These are phyloP conservation scores for Neodontobutis hainanensis DNA, from an alignment of 2,113 vertebrate species.

Conservation along the genomic window DNA sequence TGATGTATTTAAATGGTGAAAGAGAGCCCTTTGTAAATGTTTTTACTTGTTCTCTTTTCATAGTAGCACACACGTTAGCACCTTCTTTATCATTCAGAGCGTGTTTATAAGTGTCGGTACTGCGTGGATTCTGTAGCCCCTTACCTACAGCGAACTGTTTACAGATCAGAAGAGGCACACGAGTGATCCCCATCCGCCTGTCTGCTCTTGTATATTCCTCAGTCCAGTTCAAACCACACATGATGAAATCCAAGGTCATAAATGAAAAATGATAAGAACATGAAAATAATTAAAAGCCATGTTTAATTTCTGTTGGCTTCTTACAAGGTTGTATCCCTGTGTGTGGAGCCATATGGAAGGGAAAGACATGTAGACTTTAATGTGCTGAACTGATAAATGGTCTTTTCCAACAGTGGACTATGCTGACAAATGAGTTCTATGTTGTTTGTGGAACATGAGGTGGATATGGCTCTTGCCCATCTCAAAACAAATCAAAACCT, in stretches of 20 bases:
- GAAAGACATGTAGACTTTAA: not conserved
- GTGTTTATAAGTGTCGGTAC: conserved; percentile 65
- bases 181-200: conserved; percentile 55
- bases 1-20: conserved; percentile 5
- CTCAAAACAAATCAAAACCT: conserved; percentile 59
- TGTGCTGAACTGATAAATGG: conserved; percentile 29
- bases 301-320: conserved; percentile 33
- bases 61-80: conserved; percentile 55
- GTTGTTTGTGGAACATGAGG: conserved; percentile 37
- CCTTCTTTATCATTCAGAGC: conserved; percentile 70
- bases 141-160: conserved; percentile 70
- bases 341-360: conserved; percentile 3
- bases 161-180: conserved; percentile 45
- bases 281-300: conserved; percentile 28
- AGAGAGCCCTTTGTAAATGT: conserved; percentile 23
- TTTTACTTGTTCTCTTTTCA: conserved; percentile 24
- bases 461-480: conserved; percentile 49
- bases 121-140: conserved; percentile 52
- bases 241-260: conserved; percentile 37
- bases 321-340: conserved; percentile 17
- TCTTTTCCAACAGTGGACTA: conserved; percentile 13
- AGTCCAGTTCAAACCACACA: conserved; percentile 23
- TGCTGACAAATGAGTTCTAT: conserved; percentile 18
- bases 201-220: conserved; percentile 32
- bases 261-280: conserved; percentile 41